Evolutionary conservation across 2,888 invertebrate species (phyloP).

Genomic region (Serripes groenlandicus): DNA sequence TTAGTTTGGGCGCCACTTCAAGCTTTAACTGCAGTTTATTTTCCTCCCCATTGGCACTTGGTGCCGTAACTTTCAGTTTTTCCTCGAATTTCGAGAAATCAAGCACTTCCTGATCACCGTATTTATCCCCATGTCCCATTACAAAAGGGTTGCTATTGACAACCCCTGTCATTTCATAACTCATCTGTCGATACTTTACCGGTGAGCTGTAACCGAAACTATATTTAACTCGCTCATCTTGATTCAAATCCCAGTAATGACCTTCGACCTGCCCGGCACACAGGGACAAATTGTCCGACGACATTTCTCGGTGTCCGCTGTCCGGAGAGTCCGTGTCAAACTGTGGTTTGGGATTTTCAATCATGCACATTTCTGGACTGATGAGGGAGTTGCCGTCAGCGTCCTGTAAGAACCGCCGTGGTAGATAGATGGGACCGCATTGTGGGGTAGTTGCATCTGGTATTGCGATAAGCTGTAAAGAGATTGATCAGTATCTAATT

Average conservation of each 20-base stretch:
- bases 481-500: no score
- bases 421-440: conserved; percentile 79
- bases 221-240: conserved; percentile 64
- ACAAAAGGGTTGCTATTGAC: conserved; percentile 76
- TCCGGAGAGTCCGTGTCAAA: conserved; percentile 85
- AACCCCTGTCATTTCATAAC: conserved; percentile 68
- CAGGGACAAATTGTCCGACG: conserved; percentile 80
- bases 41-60: conserved; percentile 66
- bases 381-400: conserved; percentile 39
- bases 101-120: conserved; percentile 59
- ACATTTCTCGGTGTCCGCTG: conserved; percentile 86
- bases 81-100: conserved; percentile 66
- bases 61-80: conserved; percentile 68
- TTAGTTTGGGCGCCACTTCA: conserved; percentile 74
- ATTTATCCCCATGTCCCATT: conserved; percentile 53
- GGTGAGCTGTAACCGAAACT: conserved; percentile 67
- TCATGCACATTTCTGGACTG: conserved; percentile 46
- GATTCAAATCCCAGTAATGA: conserved; percentile 73
- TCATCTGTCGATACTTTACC: conserved; percentile 62
- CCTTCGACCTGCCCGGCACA: conserved; percentile 69
- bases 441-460: conserved; percentile 83
- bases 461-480: conserved; percentile 76
- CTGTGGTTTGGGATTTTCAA: conserved; percentile 77
- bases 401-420: conserved; percentile 68
- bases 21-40: conserved; percentile 70